Conservation (phyloP, 1,140 invertebrate species). For the Agrilus planipennis region DNA sequence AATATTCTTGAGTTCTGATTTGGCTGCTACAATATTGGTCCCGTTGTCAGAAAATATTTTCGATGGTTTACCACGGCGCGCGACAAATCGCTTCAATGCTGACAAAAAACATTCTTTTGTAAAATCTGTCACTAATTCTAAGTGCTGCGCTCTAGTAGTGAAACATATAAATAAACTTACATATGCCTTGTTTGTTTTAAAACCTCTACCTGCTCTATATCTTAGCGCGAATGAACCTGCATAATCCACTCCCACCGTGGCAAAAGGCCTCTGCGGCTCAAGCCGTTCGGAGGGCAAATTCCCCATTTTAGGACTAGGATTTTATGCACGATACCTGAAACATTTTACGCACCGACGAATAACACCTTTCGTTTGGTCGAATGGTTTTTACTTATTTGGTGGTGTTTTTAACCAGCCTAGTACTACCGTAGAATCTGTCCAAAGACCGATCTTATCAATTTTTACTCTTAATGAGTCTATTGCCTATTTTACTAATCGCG, state of each 20-base stretch:
- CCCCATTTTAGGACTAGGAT: conserved; percentile 22
- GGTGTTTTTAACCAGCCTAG: too few species aligned
- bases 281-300: conserved; percentile 24
- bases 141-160: conserved; percentile 26
- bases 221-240: conserved; percentile 24
- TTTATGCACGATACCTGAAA: conserved; percentile 16
- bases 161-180: conserved; percentile 31
- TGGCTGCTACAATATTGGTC: conserved; percentile 12
- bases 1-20: not conserved
- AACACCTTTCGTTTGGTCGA: not conserved
- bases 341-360: not conserved
- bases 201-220: conserved; percentile 4
- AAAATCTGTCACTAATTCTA: conserved; percentile 28
- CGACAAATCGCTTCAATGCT: conserved; percentile 25
- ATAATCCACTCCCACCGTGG: conserved; percentile 22
- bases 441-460: too few species aligned
- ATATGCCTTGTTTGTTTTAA: conserved; percentile 23
- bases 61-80: conserved; percentile 20
- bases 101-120: conserved; percentile 17
- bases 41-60: conserved; percentile 18
- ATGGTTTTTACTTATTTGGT: too few species aligned
- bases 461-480: too few species aligned
- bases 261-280: conserved; percentile 24
- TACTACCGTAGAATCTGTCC: too few species aligned
- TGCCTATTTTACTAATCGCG: too few species aligned